These are phyloP conservation scores for Dioctria rufipes DNA, from an alignment of 2,888 invertebrate species.

Conservation along the genomic window DNA sequence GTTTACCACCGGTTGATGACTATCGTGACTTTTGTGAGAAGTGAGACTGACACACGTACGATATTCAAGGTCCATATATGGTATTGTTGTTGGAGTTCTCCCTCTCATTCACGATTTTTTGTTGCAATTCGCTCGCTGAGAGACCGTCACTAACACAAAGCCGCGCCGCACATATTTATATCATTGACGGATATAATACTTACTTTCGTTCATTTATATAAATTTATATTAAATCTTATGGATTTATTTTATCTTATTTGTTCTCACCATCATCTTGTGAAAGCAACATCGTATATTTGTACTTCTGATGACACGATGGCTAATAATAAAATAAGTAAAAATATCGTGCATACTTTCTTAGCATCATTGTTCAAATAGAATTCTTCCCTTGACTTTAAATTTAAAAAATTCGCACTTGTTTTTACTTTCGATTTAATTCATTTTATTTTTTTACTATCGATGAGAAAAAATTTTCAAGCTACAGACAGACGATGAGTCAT, in stretches of 20 bases:
- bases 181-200: no score
- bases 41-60: slow-evolving; percentile 18
- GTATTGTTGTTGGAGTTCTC: slow-evolving; percentile 56
- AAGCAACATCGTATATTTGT: no score
- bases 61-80: slow-evolving; percentile 57
- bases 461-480: neutral
- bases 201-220: no score
- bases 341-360: no score
- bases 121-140: slow-evolving; percentile 6
- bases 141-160: slow-evolving; percentile 1
- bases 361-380: neutral
- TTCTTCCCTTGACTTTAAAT: neutral
- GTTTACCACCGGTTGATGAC: slow-evolving; percentile 57
- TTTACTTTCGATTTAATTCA: slow-evolving; percentile 36
- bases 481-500: slow-evolving; percentile 41
- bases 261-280: no score
- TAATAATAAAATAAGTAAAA: no score
- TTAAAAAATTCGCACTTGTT: neutral
- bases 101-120: slow-evolving; percentile 29
- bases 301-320: no score
- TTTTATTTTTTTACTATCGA: neutral
- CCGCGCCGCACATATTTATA: no score
- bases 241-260: no score
- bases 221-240: no score
- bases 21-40: neutral